Evolutionary conservation across 92 coral and sea anemone species (phyloP), one percentile per base, ranked within the genome.

Genomic region (Plumapathes pennacea): DNA sequence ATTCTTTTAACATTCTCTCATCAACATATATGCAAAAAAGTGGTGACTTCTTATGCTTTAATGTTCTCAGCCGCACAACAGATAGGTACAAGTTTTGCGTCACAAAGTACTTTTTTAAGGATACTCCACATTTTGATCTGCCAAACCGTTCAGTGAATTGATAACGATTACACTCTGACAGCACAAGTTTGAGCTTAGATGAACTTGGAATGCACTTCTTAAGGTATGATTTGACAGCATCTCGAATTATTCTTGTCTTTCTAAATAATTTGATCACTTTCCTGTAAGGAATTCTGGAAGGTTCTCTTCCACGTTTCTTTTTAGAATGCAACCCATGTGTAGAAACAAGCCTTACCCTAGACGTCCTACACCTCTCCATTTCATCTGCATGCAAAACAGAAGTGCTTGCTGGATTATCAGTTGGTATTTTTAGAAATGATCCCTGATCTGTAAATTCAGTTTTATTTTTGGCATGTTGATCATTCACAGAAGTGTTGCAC

Each of bases 171-270:
- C 7, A 32, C 29, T 32, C 30, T 22, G 0, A 32, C 60, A 54
- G 6, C 60, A 32, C 37, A 33, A 33, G 15, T 33, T 33, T 32
- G 11, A 54, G 60, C 45, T 54, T 54, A 19, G 60, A 54, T 9
- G 60, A 54, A 14, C 30, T 10, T 54, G 60, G 45, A 32, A 54
- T 54, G 60, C 28, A 54, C 60, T 31, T 54, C 43, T 54, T 32
- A 54, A 32, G 44, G 60, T 54, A 54, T 54, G 44, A 32, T 54
- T 54, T 54, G 44, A 44, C 60, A 17, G 25, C 30, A 54, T 33
- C 7, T 54, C 45, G 27, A 32, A 32, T 6, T 0, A 17, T 54
- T 54, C 29, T 54, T 54, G 60, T 33, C 60, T 32, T 54, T 14
- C 44, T 54, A 23, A 54, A 54, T 21, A 33, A 3, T 6, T 18